Conservation (phyloP, 2,797 vertebrate genomes). For the Tympanoctomys barrerae region DNA sequence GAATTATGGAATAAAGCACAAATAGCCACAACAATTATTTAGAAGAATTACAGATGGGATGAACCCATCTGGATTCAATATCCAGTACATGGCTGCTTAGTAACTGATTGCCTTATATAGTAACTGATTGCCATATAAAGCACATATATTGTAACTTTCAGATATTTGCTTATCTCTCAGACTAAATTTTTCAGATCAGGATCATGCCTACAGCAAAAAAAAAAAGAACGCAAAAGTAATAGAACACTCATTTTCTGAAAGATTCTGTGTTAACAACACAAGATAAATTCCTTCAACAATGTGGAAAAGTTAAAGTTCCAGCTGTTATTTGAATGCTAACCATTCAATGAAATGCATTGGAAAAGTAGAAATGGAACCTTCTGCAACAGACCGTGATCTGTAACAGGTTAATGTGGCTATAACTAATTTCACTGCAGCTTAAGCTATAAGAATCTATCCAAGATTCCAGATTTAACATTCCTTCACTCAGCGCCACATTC, state of each 20-base stretch:
- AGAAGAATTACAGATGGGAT: slow-evolving; percentile 35
- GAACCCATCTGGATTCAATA: slow-evolving; percentile 42
- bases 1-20: slow-evolving; percentile 9
- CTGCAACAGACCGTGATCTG: not conserved
- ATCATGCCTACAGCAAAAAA: slow-evolving; percentile 41
- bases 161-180: not conserved
- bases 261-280: not conserved
- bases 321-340: slow-evolving; percentile 14
- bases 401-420: not conserved
- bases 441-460: not conserved
- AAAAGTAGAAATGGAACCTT: not conserved
- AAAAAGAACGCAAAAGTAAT: slow-evolving; percentile 24
- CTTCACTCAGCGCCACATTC: not conserved
- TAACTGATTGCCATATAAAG: slow-evolving; percentile 16
- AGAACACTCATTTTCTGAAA: slow-evolving; percentile 3
- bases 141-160: not conserved
- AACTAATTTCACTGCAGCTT: not conserved
- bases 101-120: not conserved
- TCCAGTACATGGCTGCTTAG: not conserved
- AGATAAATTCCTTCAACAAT: slow-evolving; percentile 25
- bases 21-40: slow-evolving; percentile 13
- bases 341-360: not conserved
- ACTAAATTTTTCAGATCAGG: slow-evolving; percentile 15
- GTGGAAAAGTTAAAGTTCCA: not conserved
- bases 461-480: not conserved